These are phyloP conservation scores for Aromia moschata DNA, from an alignment of 2,888 invertebrate genomes.

Conservation along the genomic window DNA sequence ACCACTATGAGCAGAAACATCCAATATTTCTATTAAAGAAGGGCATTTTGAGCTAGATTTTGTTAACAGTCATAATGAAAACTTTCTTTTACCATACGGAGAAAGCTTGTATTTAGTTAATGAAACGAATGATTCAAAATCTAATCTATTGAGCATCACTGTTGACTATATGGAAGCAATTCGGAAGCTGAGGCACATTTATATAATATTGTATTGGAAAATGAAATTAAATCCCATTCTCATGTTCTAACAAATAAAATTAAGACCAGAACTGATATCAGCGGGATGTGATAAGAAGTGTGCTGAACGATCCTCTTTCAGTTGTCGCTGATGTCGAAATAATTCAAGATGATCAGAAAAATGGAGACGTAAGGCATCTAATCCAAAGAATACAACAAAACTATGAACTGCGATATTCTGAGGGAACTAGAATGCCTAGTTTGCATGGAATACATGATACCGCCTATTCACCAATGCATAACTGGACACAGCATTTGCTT, in stretches of 20 bases:
- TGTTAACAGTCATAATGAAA: conserved; percentile 50
- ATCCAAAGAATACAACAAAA: conserved; percentile 11
- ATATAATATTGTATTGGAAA: conserved; percentile 40
- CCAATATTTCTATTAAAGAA: conserved; percentile 47
- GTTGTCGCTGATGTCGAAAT: conserved; percentile 44
- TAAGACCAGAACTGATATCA: conserved; percentile 41
- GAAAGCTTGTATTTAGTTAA: conserved; percentile 52
- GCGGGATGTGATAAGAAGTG: conserved; percentile 28
- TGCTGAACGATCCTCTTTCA: conserved; percentile 43
- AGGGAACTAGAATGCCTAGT: conserved; percentile 55
- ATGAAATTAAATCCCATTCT: conserved; percentile 29
- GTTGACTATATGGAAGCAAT: conserved; percentile 43
- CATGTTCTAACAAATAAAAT: conserved; percentile 32
- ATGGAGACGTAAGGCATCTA: too few species aligned
- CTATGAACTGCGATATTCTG: conserved; percentile 35
- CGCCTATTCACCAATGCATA: conserved; percentile 57
- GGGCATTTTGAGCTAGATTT: conserved; percentile 54
- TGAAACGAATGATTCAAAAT: conserved; percentile 40
- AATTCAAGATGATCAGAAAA: conserved; percentile 20
- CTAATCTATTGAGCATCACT: conserved; percentile 46
- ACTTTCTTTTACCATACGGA: conserved; percentile 48
- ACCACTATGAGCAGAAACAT: conserved; percentile 53
- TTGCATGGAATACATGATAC: conserved; percentile 56
- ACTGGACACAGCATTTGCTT: conserved; percentile 56
- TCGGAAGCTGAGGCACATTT: conserved; percentile 24